A percentile compares a stretch with the other conserved stretches of the same genome.
These are phyloP conservation scores for Clarias magur DNA, from an alignment of 2,113 vertebrate species.

Conservation along the genomic window DNA sequence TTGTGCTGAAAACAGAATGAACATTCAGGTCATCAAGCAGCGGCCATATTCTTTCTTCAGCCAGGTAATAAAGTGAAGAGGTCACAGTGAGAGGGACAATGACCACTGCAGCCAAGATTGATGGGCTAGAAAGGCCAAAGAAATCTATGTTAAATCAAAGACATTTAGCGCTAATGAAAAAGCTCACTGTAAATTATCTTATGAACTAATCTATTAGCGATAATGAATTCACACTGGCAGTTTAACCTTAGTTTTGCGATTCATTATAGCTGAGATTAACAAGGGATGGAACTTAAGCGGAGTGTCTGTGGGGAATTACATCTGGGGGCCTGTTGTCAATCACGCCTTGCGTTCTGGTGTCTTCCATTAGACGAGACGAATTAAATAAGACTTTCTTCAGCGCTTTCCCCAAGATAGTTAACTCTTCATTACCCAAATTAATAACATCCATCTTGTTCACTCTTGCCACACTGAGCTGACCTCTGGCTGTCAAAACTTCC, in stretches of 20 bases:
- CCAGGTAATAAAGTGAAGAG: conserved; percentile 63
- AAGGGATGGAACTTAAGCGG: conserved; percentile 75
- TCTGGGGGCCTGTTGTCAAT: conserved; percentile 74
- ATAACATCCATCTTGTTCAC: conserved; percentile 77
- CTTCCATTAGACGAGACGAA: conserved; percentile 75
- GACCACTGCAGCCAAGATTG: conserved; percentile 66
- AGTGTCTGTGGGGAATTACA: conserved; percentile 77
- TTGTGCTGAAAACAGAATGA: conserved; percentile 65
- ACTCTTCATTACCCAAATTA: conserved; percentile 81
- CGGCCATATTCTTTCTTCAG: conserved; percentile 65
- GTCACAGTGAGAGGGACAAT: conserved; percentile 70
- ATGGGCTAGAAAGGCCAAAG: conserved; percentile 61
- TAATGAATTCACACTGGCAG: conserved; percentile 79
- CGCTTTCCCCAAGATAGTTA: conserved; percentile 76
- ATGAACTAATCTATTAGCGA: conserved; percentile 76
- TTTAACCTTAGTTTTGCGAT: conserved; percentile 82
- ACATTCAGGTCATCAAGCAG: conserved; percentile 58
- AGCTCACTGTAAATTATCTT: conserved; percentile 75
- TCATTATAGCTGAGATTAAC: conserved; percentile 82
- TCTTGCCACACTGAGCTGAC: conserved; percentile 73
- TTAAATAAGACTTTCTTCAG: conserved; percentile 79
- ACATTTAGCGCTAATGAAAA: conserved; percentile 73
- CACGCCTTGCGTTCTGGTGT: conserved; percentile 74
- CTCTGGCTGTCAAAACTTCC: conserved; percentile 79
- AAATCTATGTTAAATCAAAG: conserved; percentile 72